These are phyloP conservation scores for rabbit (Oryctolagus cuniculus) DNA, from an alignment of 2,113 vertebrate genomes.

Conservation along the genomic window DNA sequence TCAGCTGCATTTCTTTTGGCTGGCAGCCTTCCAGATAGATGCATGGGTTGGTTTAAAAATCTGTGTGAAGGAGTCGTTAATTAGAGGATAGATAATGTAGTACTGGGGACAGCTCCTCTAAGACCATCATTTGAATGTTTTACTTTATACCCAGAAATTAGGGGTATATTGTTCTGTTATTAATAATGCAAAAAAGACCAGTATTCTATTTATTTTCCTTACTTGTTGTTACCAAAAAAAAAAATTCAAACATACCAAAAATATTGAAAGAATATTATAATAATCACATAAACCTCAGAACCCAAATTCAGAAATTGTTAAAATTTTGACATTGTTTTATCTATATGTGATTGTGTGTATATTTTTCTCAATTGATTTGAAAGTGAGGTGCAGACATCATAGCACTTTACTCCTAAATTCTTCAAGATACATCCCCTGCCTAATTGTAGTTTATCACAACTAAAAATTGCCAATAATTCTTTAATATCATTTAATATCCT, in stretches of 20 bases:
- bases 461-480: not conserved
- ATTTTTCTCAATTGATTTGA: slow-evolving; percentile 42
- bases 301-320: not conserved
- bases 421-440: not conserved
- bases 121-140: slow-evolving; percentile 1
- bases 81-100: not conserved
- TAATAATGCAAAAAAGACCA: not conserved
- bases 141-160: slow-evolving; percentile 24
- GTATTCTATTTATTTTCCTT: slow-evolving; percentile 40
- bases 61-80: not conserved
- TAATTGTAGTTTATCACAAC: not conserved
- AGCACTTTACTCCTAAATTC: not conserved
- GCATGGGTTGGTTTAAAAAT: not conserved
- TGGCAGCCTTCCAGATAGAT: not conserved
- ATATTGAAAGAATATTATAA: not conserved
- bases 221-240: slow-evolving; percentile 21
- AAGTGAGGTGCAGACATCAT: not conserved
- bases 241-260: not conserved
- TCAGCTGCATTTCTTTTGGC: not conserved
- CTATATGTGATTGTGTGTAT: not conserved
- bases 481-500: not conserved
- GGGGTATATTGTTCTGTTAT: not conserved
- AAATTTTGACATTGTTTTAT: slow-evolving; percentile 17
- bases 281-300: not conserved
- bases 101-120: not conserved